Evolutionary conservation across 1,140 invertebrate species (phyloP).

Genomic region (Caenorhabditis latens): DNA sequence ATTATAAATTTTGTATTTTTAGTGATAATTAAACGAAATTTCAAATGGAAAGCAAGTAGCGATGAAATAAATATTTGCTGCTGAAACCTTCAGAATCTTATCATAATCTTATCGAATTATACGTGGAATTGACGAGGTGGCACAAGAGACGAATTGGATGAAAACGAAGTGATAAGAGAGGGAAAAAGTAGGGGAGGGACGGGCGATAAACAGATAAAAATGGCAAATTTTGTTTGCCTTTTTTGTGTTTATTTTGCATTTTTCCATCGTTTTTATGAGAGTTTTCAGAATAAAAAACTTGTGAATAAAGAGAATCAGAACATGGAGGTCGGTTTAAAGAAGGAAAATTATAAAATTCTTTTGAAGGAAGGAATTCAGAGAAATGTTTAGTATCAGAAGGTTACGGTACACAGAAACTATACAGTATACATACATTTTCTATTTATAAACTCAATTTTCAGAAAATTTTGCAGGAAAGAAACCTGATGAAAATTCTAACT

Average conservation of each 20-base stretch:
- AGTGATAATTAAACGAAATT: not conserved
- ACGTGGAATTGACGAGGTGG: slow-evolving; percentile 30
- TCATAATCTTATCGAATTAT: slow-evolving; percentile 31
- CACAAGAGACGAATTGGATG: slow-evolving; percentile 43
- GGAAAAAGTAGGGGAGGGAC: not conserved
- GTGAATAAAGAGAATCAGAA: not conserved
- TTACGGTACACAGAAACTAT: too few relatives aligned
- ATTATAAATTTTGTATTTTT: not conserved
- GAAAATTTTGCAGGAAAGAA: too few relatives aligned
- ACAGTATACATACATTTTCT: too few relatives aligned
- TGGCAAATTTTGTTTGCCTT: slow-evolving; percentile 10
- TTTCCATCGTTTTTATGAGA: slow-evolving; percentile 1
- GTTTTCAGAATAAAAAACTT: not conserved
- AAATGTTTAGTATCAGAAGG: too few relatives aligned
- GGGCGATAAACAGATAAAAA: too few relatives aligned
- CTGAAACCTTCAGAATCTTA: slow-evolving; percentile 21
- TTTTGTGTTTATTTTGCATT: slow-evolving; percentile 7
- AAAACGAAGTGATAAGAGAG: slow-evolving; percentile 27
- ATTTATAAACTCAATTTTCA: too few relatives aligned
- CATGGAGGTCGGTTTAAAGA: not conserved
- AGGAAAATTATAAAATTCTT: too few relatives aligned
- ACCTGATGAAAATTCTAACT: too few relatives aligned
- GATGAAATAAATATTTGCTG: not conserved
- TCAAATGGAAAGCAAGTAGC: not conserved
- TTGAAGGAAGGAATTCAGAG: too few relatives aligned